These are phyloP conservation scores for Lamprologus callipterus DNA, from an alignment of 2,113 vertebrate genomes.

Conservation along the genomic window DNA sequence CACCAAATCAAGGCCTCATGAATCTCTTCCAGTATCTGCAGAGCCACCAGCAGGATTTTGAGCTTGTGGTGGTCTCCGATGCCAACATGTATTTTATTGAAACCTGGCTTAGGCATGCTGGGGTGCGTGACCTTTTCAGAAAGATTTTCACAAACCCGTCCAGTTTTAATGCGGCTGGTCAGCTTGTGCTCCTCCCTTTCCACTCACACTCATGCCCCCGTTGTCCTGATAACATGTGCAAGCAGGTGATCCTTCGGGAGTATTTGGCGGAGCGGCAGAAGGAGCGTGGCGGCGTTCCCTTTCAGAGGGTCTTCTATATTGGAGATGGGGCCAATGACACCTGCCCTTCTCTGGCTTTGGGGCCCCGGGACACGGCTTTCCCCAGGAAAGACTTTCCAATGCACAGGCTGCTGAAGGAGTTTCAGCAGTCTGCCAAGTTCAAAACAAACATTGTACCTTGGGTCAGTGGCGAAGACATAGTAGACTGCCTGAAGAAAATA, in stretches of 20 bases:
- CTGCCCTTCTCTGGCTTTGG: slow-evolving; percentile 79
- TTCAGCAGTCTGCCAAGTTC: slow-evolving; percentile 61
- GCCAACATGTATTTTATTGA: slow-evolving; percentile 89
- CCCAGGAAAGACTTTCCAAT: slow-evolving; percentile 84
- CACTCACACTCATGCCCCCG: slow-evolving; percentile 82
- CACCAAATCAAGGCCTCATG: slow-evolving; percentile 75
- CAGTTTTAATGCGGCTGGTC: slow-evolving; percentile 70
- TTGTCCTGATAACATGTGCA: slow-evolving; percentile 95
- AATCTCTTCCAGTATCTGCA: slow-evolving; percentile 80
- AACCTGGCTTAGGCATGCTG: slow-evolving; percentile 70
- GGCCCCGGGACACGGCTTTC: slow-evolving; percentile 77
- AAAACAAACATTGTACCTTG: slow-evolving; percentile 80
- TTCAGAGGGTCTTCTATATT: slow-evolving; percentile 83
- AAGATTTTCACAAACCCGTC: slow-evolving; percentile 86
- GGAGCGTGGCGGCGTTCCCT: slow-evolving; percentile 69
- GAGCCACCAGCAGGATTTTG: slow-evolving; percentile 75
- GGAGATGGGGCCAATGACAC: slow-evolving; percentile 92
- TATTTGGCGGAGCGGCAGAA: slow-evolving; percentile 74
- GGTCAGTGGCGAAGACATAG: slow-evolving; percentile 77
- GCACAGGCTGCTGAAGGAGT: slow-evolving; percentile 78
- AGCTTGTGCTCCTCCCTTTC: slow-evolving; percentile 78
- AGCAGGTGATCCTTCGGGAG: slow-evolving; percentile 80
- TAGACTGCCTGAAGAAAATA: slow-evolving; percentile 75
- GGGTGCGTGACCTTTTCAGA: slow-evolving; percentile 74
- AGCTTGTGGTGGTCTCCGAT: slow-evolving; percentile 85